These are phyloP conservation scores for Neoniphon sammara DNA, from an alignment of 2,797 vertebrate species.

Conservation along the genomic window DNA sequence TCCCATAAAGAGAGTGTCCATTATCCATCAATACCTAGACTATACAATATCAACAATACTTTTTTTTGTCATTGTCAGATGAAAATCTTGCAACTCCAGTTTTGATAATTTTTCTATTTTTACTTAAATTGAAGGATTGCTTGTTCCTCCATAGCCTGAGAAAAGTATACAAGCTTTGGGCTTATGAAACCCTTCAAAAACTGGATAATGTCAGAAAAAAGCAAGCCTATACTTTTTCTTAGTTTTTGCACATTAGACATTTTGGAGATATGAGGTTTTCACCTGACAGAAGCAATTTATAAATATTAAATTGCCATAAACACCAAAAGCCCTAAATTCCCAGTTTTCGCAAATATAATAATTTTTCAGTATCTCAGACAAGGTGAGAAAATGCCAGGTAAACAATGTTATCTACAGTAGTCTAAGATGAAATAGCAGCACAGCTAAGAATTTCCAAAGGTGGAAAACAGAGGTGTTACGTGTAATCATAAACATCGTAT, in stretches of 20 bases:
- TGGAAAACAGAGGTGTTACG: neutral
- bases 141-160: no score
- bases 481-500: neutral
- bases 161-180: no score
- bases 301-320: conserved; percentile 11
- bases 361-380: conserved; percentile 21
- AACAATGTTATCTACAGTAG: conserved; percentile 1
- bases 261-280: no score
- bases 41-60: neutral
- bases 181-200: neutral
- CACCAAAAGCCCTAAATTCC: conserved; percentile 34
- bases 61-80: no score
- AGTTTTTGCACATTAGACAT: no score
- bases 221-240: no score
- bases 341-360: conserved; percentile 29
- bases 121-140: no score
- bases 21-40: neutral
- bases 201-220: no score
- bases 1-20: no score
- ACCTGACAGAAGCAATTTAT: conserved; percentile 10
- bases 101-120: no score
- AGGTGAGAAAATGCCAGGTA: conserved; percentile 17
- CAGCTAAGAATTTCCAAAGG: conserved; percentile 1
- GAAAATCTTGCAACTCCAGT: no score
- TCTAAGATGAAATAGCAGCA: conserved; percentile 1